These are phyloP conservation scores for Lasioglossum villosulum DNA, from an alignment of 2,888 invertebrate species.

Conservation along the genomic window DNA sequence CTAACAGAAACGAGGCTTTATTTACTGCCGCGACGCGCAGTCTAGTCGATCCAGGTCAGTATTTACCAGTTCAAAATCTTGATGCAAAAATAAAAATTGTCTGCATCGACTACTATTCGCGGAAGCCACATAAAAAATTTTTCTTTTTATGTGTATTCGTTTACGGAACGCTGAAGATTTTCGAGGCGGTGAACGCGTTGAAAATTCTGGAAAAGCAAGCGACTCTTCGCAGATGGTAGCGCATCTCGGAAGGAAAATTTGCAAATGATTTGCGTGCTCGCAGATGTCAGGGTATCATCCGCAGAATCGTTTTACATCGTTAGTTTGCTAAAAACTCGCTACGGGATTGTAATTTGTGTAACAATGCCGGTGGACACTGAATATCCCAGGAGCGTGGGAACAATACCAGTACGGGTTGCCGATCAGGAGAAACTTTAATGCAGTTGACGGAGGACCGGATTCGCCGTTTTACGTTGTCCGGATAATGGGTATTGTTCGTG, in stretches of 20 bases:
- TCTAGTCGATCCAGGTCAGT: not conserved
- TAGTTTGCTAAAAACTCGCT: not conserved
- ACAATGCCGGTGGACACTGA: slow-evolving; percentile 41
- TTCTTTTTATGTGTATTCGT: no score
- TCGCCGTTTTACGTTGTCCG: slow-evolving; percentile 60
- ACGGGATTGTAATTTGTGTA: slow-evolving; percentile 37
- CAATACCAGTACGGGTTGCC: slow-evolving; percentile 37
- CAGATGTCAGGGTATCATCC: not conserved
- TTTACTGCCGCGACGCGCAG: not conserved
- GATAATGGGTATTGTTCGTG: slow-evolving; percentile 63
- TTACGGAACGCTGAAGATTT: no score
- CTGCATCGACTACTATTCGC: not conserved
- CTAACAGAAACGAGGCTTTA: not conserved
- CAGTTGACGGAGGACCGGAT: slow-evolving; percentile 51
- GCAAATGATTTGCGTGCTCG: not conserved
- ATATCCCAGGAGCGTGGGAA: slow-evolving; percentile 32
- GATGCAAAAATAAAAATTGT: not conserved
- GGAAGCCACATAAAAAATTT: no score
- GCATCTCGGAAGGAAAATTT: not conserved
- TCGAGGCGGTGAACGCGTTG: no score
- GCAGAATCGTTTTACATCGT: not conserved
- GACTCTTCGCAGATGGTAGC: not conserved
- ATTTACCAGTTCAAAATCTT: not conserved
- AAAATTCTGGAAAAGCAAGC: not conserved
- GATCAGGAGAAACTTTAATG: slow-evolving; percentile 58